Evolutionary conservation across 37 sponge, comb jelly and placozoan species (phyloP), one percentile per base, ranked within the genome.

Genomic region (Halisarca cf. caerulea): DNA sequence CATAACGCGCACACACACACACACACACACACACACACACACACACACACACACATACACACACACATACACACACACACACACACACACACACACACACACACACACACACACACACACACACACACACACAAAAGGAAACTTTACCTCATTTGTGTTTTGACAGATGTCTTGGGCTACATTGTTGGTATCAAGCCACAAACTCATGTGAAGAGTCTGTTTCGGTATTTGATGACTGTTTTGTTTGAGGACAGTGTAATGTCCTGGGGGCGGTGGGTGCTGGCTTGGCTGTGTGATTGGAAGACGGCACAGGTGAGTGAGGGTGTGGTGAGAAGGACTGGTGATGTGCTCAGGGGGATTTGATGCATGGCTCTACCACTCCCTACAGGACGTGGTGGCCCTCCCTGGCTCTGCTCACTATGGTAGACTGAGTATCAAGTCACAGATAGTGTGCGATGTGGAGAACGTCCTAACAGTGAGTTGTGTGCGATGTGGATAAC

Each of bases 371-470:
- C 30, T 6, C 69, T 30, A 68, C 69, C 33, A 28, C 35, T 30
- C 24, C 60, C 81, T 45, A 54, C 41, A 81, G 81, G n/a, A 36
- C 18, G 55, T 81, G 33, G 21, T 37, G 41, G 81, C 81, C 33
- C 7, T 33, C 21, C 81, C 81, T 60, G 81, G 81, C n/a, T 28
- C 81, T 37, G 18, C 38, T 2, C 7, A 43, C 24, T 81, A 60
- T 33, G 60, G 81, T n/a, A 57, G 81, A 2, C 38, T 81, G 18
- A 81, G 81, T 58, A 21, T 81, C 37, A 36, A 41, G 36, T 23
- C 81, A 6, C 81, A 81, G 27, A 32, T 81, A 17, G 21, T 81
- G 18, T 81, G 81, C 41, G 40, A 81, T 59, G 81, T 81, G 62
- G 62, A 51, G 6, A 7, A 5, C 30, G 6, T 23, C 4, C 18